Evolutionary conservation across 2,113 vertebrate genomes (phyloP), one percentile per base, ranked within the genome.

Genomic region (Anas platyrhynchos): DNA sequence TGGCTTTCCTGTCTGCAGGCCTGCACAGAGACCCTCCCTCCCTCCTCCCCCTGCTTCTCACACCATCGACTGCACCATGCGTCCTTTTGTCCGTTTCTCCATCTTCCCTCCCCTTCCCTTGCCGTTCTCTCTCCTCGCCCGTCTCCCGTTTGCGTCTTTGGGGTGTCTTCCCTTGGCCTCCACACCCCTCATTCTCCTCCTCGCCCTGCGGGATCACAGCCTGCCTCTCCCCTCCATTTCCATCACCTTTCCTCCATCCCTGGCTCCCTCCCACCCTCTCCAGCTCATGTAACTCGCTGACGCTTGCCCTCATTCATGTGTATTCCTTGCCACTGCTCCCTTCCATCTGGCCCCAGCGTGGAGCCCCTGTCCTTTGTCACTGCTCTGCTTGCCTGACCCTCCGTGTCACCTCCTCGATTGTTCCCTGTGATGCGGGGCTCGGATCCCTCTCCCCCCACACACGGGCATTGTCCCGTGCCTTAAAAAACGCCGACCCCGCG

Each of bases 81-180:
- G 80, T 96, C 94, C 95, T 96, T 97, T 97, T 95, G 96, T 96
- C 95, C 90, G 25, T 73, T 58, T n/a, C 88, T 43, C 20, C 18
- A 83, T 90, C 85, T 94, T 95, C 84, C 91, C 76, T 91, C 83
- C 88, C 83, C 66, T n/a, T 34, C 79, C 85, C 89, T 80, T 13
- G 17, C 92, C 16, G 2, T 10, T 63, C 72, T 90, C 86, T 48
- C 87, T 85, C 91, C 58, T 54, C 66, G 55, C 74, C 80, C 16
- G 0, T 58, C 86, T 88, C 73, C 61, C 73, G 62, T 69, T 13
- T 4, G 44, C 91, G 3, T 0, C 76, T 88, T 79, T 17, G n/a
- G 68, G 62, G 72, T 11, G 41, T 25, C 66, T 61, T 38, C 74
- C n/a, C 83, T 58, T 76, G 27, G 11, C 63, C 55, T 71, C 56